Percentiles rank a stretch among this genome's conserved stretches.
phyloP scores from a whole-genome alignment of 2,888 invertebrate genomes.

The Sympetrum striolatum region DNA sequence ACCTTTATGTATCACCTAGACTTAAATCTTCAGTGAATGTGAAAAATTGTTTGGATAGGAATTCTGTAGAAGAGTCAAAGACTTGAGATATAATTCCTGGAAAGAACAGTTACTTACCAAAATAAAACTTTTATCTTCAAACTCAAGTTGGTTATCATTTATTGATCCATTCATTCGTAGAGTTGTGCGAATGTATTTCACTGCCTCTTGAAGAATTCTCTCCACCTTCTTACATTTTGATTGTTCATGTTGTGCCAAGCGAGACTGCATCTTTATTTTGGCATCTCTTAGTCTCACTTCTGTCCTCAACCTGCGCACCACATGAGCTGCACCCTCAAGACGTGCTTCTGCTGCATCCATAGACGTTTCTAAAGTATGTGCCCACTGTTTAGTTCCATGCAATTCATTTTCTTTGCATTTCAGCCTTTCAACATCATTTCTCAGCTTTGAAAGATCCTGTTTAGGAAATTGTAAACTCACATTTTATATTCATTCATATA shows the following conservation, averaged over 20 bases:
- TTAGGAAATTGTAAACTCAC: neutral
- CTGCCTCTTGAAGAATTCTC: constrained; percentile 67
- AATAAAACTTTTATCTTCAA: neutral
- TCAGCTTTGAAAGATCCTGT: constrained; percentile 42
- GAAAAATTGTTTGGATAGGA: neutral
- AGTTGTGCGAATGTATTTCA: constrained; percentile 53
- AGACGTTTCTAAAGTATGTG: constrained; percentile 6
- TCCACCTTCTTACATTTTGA: constrained; percentile 66
- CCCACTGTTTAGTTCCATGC: neutral
- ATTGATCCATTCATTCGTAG: constrained; percentile 51
- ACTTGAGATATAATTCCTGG: neutral
- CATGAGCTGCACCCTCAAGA: constrained; percentile 17
- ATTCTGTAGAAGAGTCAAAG: neutral
- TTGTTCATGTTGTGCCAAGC: constrained; percentile 52
- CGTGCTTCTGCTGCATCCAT: constrained; percentile 28
- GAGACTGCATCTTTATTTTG: constrained; percentile 27
- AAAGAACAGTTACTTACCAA: neutral
- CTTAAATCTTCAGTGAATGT: neutral
- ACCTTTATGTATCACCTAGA: neutral
- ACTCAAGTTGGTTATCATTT: constrained; percentile 2
- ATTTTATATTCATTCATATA: neutral
- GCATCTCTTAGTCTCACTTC: constrained; percentile 14
- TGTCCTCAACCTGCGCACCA: constrained; percentile 6
- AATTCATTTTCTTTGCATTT: neutral
- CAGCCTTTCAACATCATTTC: neutral